Conservation (phyloP, 2,113 vertebrate genomes). For the Gulo gulo region DNA sequence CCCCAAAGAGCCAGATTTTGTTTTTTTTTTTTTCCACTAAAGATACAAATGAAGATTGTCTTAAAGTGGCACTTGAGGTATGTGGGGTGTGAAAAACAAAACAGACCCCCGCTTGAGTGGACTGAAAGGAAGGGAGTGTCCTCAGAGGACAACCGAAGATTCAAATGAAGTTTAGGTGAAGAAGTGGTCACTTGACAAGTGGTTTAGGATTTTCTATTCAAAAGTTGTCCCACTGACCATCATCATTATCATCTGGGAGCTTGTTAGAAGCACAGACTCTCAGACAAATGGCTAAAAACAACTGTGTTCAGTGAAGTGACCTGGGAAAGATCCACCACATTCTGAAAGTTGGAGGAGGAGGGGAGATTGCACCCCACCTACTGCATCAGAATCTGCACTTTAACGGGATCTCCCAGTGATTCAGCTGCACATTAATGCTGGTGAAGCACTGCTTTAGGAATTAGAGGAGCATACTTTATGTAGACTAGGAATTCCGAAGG, state of each 20-base stretch:
- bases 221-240: background rate
- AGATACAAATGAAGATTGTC: background rate
- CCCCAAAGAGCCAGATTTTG: background rate
- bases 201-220: background rate
- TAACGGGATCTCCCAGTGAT: background rate
- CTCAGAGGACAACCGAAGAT: background rate
- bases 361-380: background rate
- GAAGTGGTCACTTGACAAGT: background rate
- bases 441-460: background rate
- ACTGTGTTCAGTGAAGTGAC: background rate
- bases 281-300: background rate
- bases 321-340: background rate
- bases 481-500: background rate
- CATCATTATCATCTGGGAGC: background rate
- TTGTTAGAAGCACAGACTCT: background rate
- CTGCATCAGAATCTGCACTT: background rate
- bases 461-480: background rate
- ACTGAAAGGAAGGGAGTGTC: background rate
- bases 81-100: background rate
- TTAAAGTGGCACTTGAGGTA: background rate
- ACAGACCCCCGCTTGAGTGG: background rate
- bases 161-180: background rate
- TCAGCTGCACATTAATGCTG: background rate
- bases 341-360: background rate
- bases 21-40: background rate